Percentiles rank a stretch among this genome's conserved stretches.
Conservation (phyloP, 2,113 vertebrate species). For the Megatriorchis doriae region DNA sequence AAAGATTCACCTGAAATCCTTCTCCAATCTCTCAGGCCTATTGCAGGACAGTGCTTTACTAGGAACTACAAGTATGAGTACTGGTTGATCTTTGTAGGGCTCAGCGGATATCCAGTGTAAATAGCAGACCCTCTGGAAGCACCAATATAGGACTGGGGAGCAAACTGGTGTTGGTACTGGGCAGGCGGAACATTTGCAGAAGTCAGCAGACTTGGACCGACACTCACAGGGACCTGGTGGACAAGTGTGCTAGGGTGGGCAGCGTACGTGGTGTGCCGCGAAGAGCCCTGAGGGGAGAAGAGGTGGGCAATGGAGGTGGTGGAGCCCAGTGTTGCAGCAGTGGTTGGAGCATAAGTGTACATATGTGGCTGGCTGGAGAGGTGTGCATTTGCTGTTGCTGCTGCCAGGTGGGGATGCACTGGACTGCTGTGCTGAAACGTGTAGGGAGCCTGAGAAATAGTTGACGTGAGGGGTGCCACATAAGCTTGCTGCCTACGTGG, state of each 20-base stretch:
- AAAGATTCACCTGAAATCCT: constrained; percentile 52
- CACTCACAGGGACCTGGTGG: constrained; percentile 88
- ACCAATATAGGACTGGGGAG: constrained; percentile 80
- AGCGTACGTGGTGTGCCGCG: constrained; percentile 78
- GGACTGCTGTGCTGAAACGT: constrained; percentile 87
- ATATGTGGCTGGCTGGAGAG: constrained; percentile 84
- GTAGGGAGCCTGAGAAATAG: constrained; percentile 87
- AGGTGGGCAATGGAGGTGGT: constrained; percentile 93
- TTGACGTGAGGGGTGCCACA: constrained; percentile 78
- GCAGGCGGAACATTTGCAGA: constrained; percentile 79
- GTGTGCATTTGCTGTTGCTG: constrained; percentile 77
- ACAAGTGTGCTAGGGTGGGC: constrained; percentile 85
- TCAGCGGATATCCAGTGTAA: constrained; percentile 84
- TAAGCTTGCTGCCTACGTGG: constrained; percentile 88
- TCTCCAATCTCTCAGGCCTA: constrained; percentile 23
- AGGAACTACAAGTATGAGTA: constrained; percentile 87
- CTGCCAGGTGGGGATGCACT: constrained; percentile 83
- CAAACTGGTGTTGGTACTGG: constrained; percentile 87
- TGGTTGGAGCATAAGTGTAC: constrained; percentile 91
- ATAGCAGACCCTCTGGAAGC: constrained; percentile 80
- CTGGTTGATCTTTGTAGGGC: constrained; percentile 91
- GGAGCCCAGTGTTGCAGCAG: constrained; percentile 87
- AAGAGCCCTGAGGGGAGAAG: constrained; percentile 80
- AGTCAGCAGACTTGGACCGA: constrained; percentile 79
- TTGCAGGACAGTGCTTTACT: constrained; percentile 22